phyloP scores from a whole-genome alignment of 2,113 vertebrate genomes.

The Calidris pygmaea region DNA sequence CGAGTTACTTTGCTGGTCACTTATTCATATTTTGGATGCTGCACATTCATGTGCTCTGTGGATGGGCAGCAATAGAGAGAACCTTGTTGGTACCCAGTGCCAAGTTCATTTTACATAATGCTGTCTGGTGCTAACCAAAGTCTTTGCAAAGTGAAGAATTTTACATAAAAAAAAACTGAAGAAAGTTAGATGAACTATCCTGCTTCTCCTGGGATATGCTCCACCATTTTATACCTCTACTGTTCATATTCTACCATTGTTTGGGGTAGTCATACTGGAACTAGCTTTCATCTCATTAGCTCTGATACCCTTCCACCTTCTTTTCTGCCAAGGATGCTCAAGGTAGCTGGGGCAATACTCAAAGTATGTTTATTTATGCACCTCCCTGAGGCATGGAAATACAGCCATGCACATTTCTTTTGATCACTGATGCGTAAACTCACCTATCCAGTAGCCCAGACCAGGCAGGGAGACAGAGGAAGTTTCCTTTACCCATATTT shows the following conservation, averaged over 20 bases:
- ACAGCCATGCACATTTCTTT: not conserved
- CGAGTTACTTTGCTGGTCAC: not conserved
- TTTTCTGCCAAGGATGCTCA: not conserved
- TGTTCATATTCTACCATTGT: not conserved
- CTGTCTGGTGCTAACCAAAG: not conserved
- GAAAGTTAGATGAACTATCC: not conserved
- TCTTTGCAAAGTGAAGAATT: not conserved
- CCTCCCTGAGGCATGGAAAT: not conserved
- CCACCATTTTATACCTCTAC: not conserved
- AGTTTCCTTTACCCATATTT: not conserved
- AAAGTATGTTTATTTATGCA: not conserved
- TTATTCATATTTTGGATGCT: not conserved
- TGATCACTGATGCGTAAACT: not conserved
- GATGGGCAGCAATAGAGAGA: not conserved
- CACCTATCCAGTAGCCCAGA: not conserved
- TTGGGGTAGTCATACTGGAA: not conserved
- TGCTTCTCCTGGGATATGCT: not conserved
- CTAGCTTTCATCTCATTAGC: not conserved
- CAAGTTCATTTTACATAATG: not conserved
- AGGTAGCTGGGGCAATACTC: not conserved
- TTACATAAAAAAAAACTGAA: not conserved
- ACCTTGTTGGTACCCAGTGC: not conserved
- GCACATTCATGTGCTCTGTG: not conserved
- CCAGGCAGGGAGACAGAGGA: not conserved
- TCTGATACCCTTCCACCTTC: not conserved